These are phyloP conservation scores for Molorchus minor DNA, from an alignment of 2,888 invertebrate species.

Conservation along the genomic window DNA sequence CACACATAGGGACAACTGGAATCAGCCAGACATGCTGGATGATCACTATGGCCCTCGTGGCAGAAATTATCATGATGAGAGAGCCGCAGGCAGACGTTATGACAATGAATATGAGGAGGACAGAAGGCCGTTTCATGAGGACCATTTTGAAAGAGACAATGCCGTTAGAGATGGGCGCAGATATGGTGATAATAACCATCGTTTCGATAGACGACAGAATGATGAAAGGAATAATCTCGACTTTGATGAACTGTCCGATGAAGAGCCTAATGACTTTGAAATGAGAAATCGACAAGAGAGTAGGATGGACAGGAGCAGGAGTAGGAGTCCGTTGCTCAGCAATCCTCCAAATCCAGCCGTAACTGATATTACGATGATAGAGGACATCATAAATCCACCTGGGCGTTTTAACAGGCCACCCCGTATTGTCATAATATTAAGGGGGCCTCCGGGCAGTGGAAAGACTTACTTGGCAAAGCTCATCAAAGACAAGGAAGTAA, in stretches of 20 bases:
- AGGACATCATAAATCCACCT: slow-evolving; percentile 84
- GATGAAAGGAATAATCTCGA: slow-evolving; percentile 30
- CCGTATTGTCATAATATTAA: slow-evolving; percentile 84
- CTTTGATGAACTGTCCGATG: slow-evolving; percentile 47
- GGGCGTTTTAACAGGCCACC: slow-evolving; percentile 82
- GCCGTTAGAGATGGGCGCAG: slow-evolving; percentile 2
- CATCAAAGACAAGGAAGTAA: slow-evolving; percentile 81
- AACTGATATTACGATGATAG: slow-evolving; percentile 65
- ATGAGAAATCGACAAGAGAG: slow-evolving; percentile 28
- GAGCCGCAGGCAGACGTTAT: slow-evolving; percentile 4
- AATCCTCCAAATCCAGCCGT: slow-evolving; percentile 39
- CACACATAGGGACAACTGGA: slow-evolving; percentile 26
- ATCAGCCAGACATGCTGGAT: slow-evolving; percentile 17
- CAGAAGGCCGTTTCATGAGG: slow-evolving; percentile 2
- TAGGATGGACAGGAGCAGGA: slow-evolving; percentile 19
- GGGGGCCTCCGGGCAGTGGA: slow-evolving; percentile 95
- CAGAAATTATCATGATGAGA: slow-evolving; percentile 3
- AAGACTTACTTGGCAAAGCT: slow-evolving; percentile 91
- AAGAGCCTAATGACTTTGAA: slow-evolving; percentile 42
- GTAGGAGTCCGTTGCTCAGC: slow-evolving; percentile 34
- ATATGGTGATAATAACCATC: slow-evolving; percentile 8
- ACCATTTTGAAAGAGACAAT: slow-evolving; percentile 19
- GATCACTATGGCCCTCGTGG: slow-evolving; percentile 1
- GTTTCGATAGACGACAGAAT: slow-evolving; percentile 3
- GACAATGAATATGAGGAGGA: slow-evolving; percentile 1